Evolutionary conservation across 2,113 vertebrate species (phyloP), one percentile per base, ranked within the genome.

Genomic region (Dendropsophus ebraccatus): DNA sequence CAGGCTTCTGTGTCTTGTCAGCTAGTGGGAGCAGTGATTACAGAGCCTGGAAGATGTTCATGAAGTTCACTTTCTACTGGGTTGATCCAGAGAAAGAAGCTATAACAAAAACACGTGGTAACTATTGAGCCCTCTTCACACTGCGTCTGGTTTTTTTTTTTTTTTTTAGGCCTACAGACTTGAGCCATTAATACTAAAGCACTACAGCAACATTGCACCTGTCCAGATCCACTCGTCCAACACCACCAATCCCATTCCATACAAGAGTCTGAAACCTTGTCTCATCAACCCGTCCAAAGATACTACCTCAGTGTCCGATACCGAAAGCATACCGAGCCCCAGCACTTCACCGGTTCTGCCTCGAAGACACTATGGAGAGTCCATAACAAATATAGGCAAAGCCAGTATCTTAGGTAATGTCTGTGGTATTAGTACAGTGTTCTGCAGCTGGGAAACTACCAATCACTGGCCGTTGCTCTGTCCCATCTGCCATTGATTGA

Each of bases 151-250:
- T 56, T 56, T 19, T 62, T 10, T 69, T 10, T 19, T 0, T 69
- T 28, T 19, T 32, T 9, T 80, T 13, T 88, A 99, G 98, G 98
- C 98, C 87, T 99, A 99, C 88, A 95, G 98, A 87, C 92, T 99
- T 93, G 98, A 99, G 89, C 98, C 98, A 2, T 94, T 99, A 87
- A 96, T 99, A 89, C 91, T 99, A 87, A 99, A 98, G 70, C 97
- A 99, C 92, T 99, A 99, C 92, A 98, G 94, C 95, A 99, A 99
- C 91, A 93, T 99, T 78, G 93, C 96, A 0, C 98, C 98, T 0
- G 95, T 98, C 41, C 97, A 99, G 89, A 99, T 99, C 91, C 96
- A 99, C 93, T 99, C 97, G 95, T 98, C 95, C 88, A 97, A 97
- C 72, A 98, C 97, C 2, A 92, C 92, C n/a, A 97, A 96, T 88